Percentiles rank a stretch among this genome's conserved stretches.
These are phyloP conservation scores for Macroramphosus scolopax DNA, from an alignment of 2,797 vertebrate species.

Conservation along the genomic window DNA sequence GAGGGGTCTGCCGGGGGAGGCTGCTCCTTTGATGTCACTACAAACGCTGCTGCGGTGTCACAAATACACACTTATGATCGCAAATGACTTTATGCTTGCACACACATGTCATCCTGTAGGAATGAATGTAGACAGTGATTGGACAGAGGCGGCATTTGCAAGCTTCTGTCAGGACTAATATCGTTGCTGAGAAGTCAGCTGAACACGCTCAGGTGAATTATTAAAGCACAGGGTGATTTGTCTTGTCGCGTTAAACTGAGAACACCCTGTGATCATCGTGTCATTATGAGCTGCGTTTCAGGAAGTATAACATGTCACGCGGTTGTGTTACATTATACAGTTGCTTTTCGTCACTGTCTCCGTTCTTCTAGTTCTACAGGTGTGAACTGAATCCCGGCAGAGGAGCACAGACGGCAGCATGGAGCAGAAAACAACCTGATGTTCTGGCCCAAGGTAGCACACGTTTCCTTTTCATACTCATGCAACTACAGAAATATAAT, in stretches of 20 bases:
- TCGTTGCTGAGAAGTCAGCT: conserved; percentile 34
- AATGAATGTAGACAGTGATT: conserved; percentile 60
- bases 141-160: conserved; percentile 65
- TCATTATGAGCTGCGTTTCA: conserved; percentile 58
- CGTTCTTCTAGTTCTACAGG: conserved; percentile 59
- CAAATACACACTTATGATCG: conserved; percentile 42
- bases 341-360: conserved; percentile 54
- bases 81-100: conserved; percentile 44
- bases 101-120: conserved; percentile 35
- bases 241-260: conserved; percentile 71
- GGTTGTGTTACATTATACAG: conserved; percentile 62
- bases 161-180: conserved; percentile 69
- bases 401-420: conserved; percentile 7
- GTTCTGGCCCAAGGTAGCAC: conserved; percentile 54
- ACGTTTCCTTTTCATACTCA: conserved; percentile 31
- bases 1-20: conserved; percentile 10
- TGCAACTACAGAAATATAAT: conserved; percentile 46
- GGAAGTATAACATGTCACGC: conserved; percentile 59
- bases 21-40: conserved; percentile 78
- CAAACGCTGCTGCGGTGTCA: conserved; percentile 74
- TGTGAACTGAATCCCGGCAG: conserved; percentile 27
- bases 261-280: conserved; percentile 69
- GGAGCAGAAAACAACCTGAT: conserved; percentile 14
- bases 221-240: conserved; percentile 69
- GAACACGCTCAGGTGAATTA: conserved; percentile 70